These are phyloP conservation scores for Epinephelus coioides DNA, from an alignment of 2,797 vertebrate species.

Conservation along the genomic window DNA sequence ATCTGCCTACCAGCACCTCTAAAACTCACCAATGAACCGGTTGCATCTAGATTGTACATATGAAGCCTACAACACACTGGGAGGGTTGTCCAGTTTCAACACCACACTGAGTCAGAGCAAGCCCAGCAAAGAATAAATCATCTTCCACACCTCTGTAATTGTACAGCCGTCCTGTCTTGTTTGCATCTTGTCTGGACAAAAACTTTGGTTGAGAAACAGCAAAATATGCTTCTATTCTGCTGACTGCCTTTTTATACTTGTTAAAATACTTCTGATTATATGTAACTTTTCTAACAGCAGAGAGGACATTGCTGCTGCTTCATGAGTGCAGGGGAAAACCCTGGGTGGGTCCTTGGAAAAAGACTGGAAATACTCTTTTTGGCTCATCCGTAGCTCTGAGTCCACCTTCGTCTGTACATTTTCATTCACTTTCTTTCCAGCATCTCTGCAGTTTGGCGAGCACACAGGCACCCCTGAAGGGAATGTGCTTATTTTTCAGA, in stretches of 20 bases:
- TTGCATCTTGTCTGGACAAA: neutral
- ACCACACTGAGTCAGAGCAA: constrained; percentile 12
- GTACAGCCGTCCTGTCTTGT: constrained; percentile 11
- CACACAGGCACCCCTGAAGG: constrained; percentile 22
- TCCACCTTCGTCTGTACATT: constrained; percentile 39
- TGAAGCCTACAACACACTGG: neutral
- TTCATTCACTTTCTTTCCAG: constrained; percentile 42
- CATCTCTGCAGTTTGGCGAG: constrained; percentile 31
- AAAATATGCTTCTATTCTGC: neutral
- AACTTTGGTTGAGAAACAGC: neutral
- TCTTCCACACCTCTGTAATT: constrained; percentile 26
- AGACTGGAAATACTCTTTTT: constrained; percentile 51
- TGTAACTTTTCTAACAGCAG: neutral
- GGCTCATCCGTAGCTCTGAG: constrained; percentile 32
- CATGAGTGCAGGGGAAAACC: constrained; percentile 50
- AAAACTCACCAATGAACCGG: neutral
- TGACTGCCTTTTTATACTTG: neutral
- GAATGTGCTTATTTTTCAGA: constrained; percentile 36
- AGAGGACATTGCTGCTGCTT: constrained; percentile 26
- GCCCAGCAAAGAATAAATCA: constrained; percentile 8
- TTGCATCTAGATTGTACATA: neutral
- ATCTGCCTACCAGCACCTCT: neutral
- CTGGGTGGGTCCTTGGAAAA: constrained; percentile 61
- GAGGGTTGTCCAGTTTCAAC: neutral
- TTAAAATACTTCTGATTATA: neutral